A percentile compares a stretch with the other conserved stretches of the same genome.
phyloP scores from a whole-genome alignment of 2,113 vertebrate species.

The Balaeniceps rex region DNA sequence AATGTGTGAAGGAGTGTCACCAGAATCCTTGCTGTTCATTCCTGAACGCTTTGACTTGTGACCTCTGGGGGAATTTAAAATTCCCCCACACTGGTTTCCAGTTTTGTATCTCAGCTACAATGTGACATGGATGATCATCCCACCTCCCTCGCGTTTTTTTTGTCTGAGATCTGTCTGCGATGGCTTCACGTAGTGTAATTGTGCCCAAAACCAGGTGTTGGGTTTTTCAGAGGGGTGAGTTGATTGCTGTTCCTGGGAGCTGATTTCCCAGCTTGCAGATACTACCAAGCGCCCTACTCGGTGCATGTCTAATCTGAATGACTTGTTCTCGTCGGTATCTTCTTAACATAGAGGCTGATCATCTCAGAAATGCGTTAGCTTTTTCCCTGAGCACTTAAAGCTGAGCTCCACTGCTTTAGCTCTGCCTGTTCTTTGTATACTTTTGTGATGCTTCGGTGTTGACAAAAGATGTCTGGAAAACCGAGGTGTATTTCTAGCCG shows the following conservation, averaged over 20 bases:
- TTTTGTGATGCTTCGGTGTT: neutral
- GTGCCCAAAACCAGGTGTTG: neutral
- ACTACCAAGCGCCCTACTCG: neutral
- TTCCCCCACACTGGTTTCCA: too few relatives aligned
- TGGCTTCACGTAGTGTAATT: neutral
- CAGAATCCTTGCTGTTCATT: neutral
- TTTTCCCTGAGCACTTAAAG: neutral
- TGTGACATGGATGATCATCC: neutral
- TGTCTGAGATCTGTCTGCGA: neutral
- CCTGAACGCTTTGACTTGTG: neutral
- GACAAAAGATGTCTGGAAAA: neutral
- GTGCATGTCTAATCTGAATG: neutral
- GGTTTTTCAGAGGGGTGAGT: neutral
- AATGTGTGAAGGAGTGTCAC: neutral
- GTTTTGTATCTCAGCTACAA: neutral
- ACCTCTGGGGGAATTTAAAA: neutral
- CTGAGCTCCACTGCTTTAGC: neutral
- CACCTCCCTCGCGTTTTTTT: neutral
- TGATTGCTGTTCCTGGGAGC: neutral
- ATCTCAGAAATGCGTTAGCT: neutral
- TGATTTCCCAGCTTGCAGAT: neutral
- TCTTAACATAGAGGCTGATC: rapidly evolving
- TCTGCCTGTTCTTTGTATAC: neutral
- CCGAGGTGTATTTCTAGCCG: neutral
- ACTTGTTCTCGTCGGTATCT: neutral